Conservation (phyloP, 2,797 vertebrate genomes). For the Eulemur coronatus region DNA sequence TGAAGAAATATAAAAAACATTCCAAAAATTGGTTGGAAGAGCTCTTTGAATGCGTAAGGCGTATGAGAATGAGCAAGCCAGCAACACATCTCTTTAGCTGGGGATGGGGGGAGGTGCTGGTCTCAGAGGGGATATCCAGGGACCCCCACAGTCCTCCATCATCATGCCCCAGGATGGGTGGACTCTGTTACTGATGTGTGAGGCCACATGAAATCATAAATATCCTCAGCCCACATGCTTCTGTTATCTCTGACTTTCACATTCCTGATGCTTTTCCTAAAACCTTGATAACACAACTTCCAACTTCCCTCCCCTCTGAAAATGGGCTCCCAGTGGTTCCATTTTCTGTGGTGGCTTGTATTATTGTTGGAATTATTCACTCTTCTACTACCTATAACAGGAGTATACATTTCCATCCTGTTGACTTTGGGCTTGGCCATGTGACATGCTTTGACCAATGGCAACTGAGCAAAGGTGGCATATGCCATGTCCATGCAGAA, state of each 20-base stretch:
- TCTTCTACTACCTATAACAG: neutral
- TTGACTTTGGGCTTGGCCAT: neutral
- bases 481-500: neutral
- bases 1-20: conserved; percentile 43
- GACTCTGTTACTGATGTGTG: neutral
- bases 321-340: neutral
- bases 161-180: neutral
- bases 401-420: neutral
- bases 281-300: neutral
- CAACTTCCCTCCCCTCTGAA: neutral
- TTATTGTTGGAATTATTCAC: neutral
- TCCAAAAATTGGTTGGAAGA: neutral
- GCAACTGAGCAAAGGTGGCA: neutral
- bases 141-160: neutral
- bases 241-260: neutral
- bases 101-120: neutral
- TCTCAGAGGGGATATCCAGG: neutral
- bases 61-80: neutral
- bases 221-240: neutral
- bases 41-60: neutral
- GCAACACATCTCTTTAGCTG: neutral
- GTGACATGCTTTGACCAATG: neutral
- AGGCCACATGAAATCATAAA: neutral
- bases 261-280: neutral
- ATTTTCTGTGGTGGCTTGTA: neutral